Conservation (phyloP, 2,888 invertebrate genomes). For the Calephelis perditalis region DNA sequence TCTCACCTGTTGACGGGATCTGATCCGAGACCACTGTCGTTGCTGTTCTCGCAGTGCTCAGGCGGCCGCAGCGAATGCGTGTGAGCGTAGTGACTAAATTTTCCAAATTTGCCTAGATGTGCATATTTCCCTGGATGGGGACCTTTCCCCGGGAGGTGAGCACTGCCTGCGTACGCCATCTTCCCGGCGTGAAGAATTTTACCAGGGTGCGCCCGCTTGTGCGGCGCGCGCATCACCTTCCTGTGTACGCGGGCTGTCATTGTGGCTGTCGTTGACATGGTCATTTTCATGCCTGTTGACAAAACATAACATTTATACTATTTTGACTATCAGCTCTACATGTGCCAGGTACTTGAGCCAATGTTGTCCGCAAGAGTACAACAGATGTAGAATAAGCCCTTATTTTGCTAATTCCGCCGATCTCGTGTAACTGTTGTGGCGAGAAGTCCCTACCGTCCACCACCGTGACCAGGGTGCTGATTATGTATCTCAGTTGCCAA, state of each 20-base stretch:
- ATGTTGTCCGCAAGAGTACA: too few species aligned
- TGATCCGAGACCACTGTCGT: conserved; percentile 92
- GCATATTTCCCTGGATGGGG: conserved; percentile 43
- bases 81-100: conserved; percentile 61
- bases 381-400: too few species aligned
- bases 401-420: too few species aligned
- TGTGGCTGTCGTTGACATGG: conserved; percentile 83
- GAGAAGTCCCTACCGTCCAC: too few species aligned
- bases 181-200: conserved; percentile 66
- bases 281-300: conserved; percentile 84
- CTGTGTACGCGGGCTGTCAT: conserved; percentile 82
- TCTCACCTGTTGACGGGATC: conserved; percentile 79
- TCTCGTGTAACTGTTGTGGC: too few species aligned
- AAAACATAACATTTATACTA: conserved; percentile 41
- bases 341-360: too few species aligned
- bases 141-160: conserved; percentile 53
- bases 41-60: conserved; percentile 89
- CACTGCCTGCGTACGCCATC: conserved; percentile 68
- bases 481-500: too few species aligned
- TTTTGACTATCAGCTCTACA: not conserved
- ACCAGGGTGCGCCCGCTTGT: conserved; percentile 76
- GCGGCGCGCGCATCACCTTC: conserved; percentile 82
- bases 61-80: conserved; percentile 68
- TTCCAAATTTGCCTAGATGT: conserved; percentile 62
- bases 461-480: too few species aligned